Percentiles rank a stretch among this genome's conserved stretches.
Evolutionary conservation across 2,888 invertebrate species (phyloP).

Genomic region (Drosophila histrio): DNA sequence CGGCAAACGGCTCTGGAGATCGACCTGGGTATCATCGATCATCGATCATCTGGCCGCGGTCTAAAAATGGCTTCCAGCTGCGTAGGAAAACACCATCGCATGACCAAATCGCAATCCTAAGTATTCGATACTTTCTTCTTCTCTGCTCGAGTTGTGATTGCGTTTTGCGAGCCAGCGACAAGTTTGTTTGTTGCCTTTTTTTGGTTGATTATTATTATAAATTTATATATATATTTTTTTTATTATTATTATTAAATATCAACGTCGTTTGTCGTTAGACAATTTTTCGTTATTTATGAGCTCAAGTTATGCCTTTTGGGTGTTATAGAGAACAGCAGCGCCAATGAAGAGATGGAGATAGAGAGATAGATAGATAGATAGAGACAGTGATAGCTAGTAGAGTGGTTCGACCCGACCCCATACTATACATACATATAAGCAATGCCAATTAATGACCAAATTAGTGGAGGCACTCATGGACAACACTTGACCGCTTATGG

Average conservation of each 20-base stretch:
- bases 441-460: constrained; percentile 80
- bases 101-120: constrained; percentile 74
- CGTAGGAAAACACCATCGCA: constrained; percentile 80
- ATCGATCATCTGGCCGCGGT: constrained; percentile 74
- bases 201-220: constrained; percentile 74
- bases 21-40: constrained; percentile 77
- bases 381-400: constrained; percentile 25
- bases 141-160: constrained; percentile 77
- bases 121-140: constrained; percentile 72
- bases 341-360: constrained; percentile 37
- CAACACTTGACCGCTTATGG: constrained; percentile 78
- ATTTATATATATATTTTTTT: constrained; percentile 7
- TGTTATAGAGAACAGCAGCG: constrained; percentile 67
- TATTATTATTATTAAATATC: constrained; percentile 71
- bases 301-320: constrained; percentile 78
- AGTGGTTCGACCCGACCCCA: constrained; percentile 24
- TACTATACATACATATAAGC: constrained; percentile 52
- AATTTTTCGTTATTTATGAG: constrained; percentile 78
- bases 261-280: constrained; percentile 69
- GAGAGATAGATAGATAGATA: constrained; percentile 13
- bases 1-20: constrained; percentile 34
- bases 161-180: constrained; percentile 59
- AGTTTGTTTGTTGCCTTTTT: constrained; percentile 54
- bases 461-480: constrained; percentile 78
- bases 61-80: constrained; percentile 80